Evolutionary conservation across 1,140 invertebrate species (phyloP).

Genomic region (Papilio helenus): DNA sequence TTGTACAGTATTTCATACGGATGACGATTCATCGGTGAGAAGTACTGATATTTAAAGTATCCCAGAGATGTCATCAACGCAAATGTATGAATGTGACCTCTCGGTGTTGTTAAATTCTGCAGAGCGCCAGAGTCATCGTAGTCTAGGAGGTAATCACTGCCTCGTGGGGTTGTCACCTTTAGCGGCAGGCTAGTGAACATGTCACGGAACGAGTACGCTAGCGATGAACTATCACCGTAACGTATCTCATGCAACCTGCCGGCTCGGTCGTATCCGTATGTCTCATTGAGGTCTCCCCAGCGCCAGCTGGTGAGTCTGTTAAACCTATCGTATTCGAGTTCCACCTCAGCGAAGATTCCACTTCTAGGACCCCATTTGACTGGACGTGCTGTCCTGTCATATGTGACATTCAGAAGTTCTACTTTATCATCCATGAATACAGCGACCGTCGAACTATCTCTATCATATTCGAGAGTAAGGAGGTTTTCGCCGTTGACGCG

Average conservation of each 20-base stretch:
- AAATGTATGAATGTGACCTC: constrained; percentile 96
- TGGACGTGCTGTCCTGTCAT: constrained; percentile 95
- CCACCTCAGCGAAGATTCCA: constrained; percentile 93
- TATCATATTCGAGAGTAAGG: constrained; percentile 95
- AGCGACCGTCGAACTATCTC: constrained; percentile 94
- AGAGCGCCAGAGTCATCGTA: constrained; percentile 96
- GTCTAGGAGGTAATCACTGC: constrained; percentile 95
- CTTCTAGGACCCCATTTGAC: constrained; percentile 94
- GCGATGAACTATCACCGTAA: constrained; percentile 93
- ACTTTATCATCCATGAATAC: constrained; percentile 95
- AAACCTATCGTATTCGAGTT: constrained; percentile 96
- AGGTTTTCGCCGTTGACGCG: constrained; percentile 96
- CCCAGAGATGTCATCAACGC: constrained; percentile 95
- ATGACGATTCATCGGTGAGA: constrained; percentile 94
- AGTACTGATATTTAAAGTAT: constrained; percentile 96
- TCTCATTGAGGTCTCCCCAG: constrained; percentile 95
- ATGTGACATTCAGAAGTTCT: constrained; percentile 95
- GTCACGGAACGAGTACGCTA: constrained; percentile 94
- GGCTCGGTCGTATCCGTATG: constrained; percentile 93
- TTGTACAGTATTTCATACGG: constrained; percentile 96
- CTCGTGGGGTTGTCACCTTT: constrained; percentile 95
- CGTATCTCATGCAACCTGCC: constrained; percentile 93
- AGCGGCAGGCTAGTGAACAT: constrained; percentile 93
- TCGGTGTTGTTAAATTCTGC: constrained; percentile 94
- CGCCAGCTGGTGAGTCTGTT: constrained; percentile 95